Evolutionary conservation across 1,140 invertebrate species (phyloP), one percentile per base, ranked within the genome.

Genomic region (Philotrypesis tridentata): DNA sequence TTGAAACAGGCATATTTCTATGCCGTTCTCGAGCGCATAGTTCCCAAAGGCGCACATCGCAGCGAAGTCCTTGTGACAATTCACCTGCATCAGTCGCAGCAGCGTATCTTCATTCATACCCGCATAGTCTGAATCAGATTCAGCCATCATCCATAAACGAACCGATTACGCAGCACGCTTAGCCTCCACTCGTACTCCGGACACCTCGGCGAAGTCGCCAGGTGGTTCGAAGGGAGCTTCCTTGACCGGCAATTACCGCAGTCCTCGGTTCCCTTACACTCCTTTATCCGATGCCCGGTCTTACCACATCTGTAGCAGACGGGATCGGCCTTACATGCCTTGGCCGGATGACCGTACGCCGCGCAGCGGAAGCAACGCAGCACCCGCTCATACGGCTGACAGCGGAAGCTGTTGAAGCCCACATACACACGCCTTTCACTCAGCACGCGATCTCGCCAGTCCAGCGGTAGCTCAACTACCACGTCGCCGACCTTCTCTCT

Each of bases 111-210:
- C 25, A 8, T 17, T 4, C n/a, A n/a, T n/a, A n/a, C n/a, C 17
- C 65, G 9, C 27, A 68, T 23, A 65, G 8, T 27, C 25, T 3
- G 11, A 4, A 29, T 2, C 6, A n/a, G 29, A 70, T 21, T 70
- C 31, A 33, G 67, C 29, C 12, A 37, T 72, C 43, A 67, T 29
- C n/a, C n/a, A n/a, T n/a, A n/a, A 29, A 8, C 25, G 17, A 72
- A 8, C 25, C 72, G n/a, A 21, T 5, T 21, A 60, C 48, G 17
- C 55, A 60, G 12, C 60, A 60, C 0, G 9, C 27, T 5, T 21
- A 61, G 17, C 12, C 73, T 29, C 55, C 73, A 61, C 29, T 37
- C 29, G n/a, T 61, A 61, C 55, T 63, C 73, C 11, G 73, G 73
- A 12, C 73, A 75, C 6, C 27, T 1, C 27, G 6, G 17, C 48